phyloP scores from a whole-genome alignment of 2,113 vertebrate genomes.

The Semnornis frantzii region DNA sequence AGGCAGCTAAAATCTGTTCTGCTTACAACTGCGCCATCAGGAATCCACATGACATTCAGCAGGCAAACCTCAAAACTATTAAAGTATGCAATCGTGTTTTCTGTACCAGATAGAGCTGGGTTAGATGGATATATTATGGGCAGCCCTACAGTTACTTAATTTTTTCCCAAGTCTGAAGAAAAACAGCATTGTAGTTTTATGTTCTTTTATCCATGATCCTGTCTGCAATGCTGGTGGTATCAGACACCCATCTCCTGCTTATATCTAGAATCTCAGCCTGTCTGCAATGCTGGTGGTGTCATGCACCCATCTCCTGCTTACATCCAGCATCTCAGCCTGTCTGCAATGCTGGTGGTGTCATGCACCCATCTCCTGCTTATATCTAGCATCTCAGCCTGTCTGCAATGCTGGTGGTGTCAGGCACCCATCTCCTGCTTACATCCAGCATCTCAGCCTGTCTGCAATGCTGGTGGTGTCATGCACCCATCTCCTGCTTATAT shows the following conservation, averaged over 20 bases:
- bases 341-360: too few species aligned
- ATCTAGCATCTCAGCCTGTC: too few species aligned
- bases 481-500: too few species aligned
- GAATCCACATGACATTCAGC: background rate
- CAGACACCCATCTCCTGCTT: too few species aligned
- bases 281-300: too few species aligned
- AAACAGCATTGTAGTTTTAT: background rate
- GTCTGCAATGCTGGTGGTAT: too few species aligned
- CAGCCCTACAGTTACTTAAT: background rate
- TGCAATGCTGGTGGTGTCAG: background rate
- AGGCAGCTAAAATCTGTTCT: background rate
- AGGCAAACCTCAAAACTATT: background rate
- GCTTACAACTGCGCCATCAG: background rate
- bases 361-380: too few species aligned
- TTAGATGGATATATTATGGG: background rate
- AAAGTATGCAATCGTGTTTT: background rate
- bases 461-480: too few species aligned
- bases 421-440: constrained; percentile 29
- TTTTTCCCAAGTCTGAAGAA: constrained; percentile 10
- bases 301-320: too few species aligned
- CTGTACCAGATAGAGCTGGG: background rate
- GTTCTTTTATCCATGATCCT: background rate
- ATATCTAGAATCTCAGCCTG: too few species aligned
- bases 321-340: too few species aligned
- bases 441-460: background rate